A percentile compares a stretch with the other conserved stretches of the same genome.
phyloP scores from a whole-genome alignment of 2,888 invertebrate species.

The Drosophila atripex region DNA sequence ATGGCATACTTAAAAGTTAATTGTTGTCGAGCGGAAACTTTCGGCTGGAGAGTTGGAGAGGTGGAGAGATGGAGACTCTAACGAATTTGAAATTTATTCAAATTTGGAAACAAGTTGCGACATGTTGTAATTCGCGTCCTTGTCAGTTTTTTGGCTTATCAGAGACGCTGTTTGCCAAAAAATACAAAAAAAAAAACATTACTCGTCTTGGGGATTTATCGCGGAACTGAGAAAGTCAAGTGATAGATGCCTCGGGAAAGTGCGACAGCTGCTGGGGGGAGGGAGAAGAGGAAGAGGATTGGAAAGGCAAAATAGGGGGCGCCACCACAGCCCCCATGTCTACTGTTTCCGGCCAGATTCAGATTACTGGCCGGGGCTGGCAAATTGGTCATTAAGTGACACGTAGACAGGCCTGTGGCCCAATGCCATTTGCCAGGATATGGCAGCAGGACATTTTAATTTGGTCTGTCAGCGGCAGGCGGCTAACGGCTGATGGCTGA shows the following conservation, averaged over 20 bases:
- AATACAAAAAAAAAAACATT: neutral
- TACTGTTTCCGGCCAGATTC: no score
- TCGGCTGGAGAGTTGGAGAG: constrained; percentile 7
- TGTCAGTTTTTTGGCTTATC: constrained; percentile 36
- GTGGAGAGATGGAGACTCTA: constrained; percentile 4
- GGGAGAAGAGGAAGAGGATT: neutral
- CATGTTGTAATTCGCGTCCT: constrained; percentile 71
- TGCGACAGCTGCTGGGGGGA: constrained; percentile 66
- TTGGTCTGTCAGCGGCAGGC: constrained; percentile 80
- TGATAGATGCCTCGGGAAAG: constrained; percentile 33
- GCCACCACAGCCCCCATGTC: no score
- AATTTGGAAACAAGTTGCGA: constrained; percentile 71
- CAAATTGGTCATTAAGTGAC: constrained; percentile 79
- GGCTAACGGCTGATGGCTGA: constrained; percentile 5
- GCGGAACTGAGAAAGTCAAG: constrained; percentile 34
- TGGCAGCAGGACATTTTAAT: constrained; percentile 76
- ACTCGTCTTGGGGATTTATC: constrained; percentile 25
- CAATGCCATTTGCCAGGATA: constrained; percentile 11
- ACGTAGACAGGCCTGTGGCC: constrained; percentile 27
- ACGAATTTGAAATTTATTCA: constrained; percentile 77
- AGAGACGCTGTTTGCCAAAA: constrained; percentile 45
- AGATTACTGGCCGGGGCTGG: constrained; percentile 25
- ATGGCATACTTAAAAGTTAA: constrained; percentile 80
- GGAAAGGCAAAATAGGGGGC: no score
- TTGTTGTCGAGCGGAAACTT: constrained; percentile 71